A percentile compares a stretch with the other conserved stretches of the same genome.
These are phyloP conservation scores for Pitangus sulphuratus DNA, from an alignment of 2,797 vertebrate genomes.

Conservation along the genomic window DNA sequence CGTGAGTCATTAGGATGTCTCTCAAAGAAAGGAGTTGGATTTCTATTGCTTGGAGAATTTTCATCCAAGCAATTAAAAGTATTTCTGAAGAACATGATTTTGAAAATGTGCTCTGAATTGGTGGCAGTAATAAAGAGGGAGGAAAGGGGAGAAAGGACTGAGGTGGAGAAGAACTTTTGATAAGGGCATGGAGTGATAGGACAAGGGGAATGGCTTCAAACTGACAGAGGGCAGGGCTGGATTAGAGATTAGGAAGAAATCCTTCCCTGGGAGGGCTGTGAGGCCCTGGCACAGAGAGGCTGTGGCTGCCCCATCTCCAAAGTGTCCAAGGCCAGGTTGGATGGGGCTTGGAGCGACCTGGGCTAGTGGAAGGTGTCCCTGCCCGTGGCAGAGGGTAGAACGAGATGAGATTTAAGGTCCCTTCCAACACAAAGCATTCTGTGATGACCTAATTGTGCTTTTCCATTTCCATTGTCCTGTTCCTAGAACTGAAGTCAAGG, in stretches of 20 bases:
- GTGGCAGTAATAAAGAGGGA: not conserved
- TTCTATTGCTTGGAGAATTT: not conserved
- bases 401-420: not conserved
- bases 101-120: not conserved
- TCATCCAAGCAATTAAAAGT: not conserved
- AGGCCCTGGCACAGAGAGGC: not conserved
- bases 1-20: not conserved
- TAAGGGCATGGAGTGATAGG: not conserved
- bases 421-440: not conserved
- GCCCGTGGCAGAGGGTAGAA: not conserved
- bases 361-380: not conserved
- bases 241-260: not conserved
- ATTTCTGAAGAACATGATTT: not conserved
- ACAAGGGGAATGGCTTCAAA: not conserved
- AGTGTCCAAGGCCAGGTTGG: not conserved
- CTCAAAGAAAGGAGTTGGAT: not conserved
- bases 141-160: not conserved
- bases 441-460: not conserved
- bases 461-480: slow-evolving; percentile 35
- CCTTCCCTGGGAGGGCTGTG: not conserved
- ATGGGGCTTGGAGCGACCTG: not conserved
- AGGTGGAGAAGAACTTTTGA: not conserved
- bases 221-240: not conserved
- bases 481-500: slow-evolving; percentile 39
- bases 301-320: not conserved